Conservation (phyloP, 1,140 invertebrate species). For the Drosophila rufa region DNA sequence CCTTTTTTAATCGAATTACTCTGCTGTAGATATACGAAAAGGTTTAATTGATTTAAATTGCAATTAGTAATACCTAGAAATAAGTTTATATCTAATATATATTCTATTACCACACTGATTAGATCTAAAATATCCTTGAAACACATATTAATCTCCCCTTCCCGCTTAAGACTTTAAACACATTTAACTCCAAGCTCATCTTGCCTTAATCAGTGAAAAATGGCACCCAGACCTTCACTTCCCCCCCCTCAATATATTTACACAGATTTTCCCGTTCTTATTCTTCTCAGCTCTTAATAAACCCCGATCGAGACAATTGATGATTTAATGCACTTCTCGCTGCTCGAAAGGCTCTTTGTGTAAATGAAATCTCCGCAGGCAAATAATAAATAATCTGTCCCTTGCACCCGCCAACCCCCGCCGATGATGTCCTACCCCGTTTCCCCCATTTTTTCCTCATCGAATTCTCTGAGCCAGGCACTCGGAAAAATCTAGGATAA, state of each 20-base stretch:
- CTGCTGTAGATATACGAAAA: too few relatives aligned
- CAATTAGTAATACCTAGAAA: too few relatives aligned
- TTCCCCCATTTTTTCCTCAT: not conserved
- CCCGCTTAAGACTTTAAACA: not conserved
- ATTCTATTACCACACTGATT: too few relatives aligned
- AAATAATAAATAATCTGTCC: conserved; percentile 57
- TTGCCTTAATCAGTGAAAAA: not conserved
- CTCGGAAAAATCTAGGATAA: not conserved
- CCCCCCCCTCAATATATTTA: not conserved
- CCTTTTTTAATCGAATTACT: too few relatives aligned
- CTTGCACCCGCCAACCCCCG: not conserved
- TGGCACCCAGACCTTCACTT: not conserved
- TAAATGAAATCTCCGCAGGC: conserved; percentile 51
- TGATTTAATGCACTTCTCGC: conserved; percentile 47
- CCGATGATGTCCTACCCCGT: not conserved
- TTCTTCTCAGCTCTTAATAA: conserved; percentile 22
- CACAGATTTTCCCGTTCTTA: conserved; percentile 8
- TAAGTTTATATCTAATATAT: too few relatives aligned
- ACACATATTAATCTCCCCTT: too few relatives aligned
- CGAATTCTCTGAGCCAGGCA: not conserved
- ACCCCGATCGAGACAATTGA: conserved; percentile 29
- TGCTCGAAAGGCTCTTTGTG: conserved; percentile 44
- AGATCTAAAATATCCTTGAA: too few relatives aligned
- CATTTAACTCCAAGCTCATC: not conserved
- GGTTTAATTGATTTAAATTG: too few relatives aligned